phyloP scores from a whole-genome alignment of 2,113 vertebrate species.

The Pomatostomus ruficeps region DNA sequence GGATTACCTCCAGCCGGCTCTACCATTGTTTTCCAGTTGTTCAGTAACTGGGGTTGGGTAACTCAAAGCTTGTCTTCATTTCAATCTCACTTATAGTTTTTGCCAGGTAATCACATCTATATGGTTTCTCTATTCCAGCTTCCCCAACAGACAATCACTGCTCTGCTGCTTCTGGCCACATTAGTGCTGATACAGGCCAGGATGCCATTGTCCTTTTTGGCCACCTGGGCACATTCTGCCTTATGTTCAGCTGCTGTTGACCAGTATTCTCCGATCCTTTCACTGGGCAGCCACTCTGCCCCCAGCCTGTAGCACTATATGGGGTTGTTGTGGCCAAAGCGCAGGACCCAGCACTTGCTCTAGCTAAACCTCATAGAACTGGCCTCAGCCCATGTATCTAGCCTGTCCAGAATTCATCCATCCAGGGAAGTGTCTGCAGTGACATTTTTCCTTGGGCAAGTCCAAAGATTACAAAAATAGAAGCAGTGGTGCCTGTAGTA shows the following conservation, averaged over 20 bases:
- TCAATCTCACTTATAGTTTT: too few relatives aligned
- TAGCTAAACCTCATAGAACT: background rate
- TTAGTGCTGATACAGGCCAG: background rate
- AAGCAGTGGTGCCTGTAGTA: background rate
- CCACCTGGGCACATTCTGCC: background rate
- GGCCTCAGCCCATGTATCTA: background rate
- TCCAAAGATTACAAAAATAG: background rate
- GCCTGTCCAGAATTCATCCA: background rate
- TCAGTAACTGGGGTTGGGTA: too few relatives aligned
- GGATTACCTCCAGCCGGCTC: too few relatives aligned
- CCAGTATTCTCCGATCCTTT: background rate
- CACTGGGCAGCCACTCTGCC: background rate
- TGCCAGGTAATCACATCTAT: too few relatives aligned
- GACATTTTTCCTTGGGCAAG: background rate
- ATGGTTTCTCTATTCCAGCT: too few relatives aligned
- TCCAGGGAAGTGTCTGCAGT: background rate
- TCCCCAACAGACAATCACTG: background rate
- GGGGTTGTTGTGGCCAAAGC: background rate
- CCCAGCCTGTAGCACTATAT: background rate
- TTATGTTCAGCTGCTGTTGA: accelerated
- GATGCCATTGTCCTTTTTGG: background rate
- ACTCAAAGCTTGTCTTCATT: too few relatives aligned
- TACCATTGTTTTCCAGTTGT: too few relatives aligned
- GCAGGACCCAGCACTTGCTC: background rate
- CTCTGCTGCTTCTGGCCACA: background rate